These are phyloP conservation scores for Onychomys torridus DNA, from an alignment of 2,797 vertebrate species.

Conservation along the genomic window DNA sequence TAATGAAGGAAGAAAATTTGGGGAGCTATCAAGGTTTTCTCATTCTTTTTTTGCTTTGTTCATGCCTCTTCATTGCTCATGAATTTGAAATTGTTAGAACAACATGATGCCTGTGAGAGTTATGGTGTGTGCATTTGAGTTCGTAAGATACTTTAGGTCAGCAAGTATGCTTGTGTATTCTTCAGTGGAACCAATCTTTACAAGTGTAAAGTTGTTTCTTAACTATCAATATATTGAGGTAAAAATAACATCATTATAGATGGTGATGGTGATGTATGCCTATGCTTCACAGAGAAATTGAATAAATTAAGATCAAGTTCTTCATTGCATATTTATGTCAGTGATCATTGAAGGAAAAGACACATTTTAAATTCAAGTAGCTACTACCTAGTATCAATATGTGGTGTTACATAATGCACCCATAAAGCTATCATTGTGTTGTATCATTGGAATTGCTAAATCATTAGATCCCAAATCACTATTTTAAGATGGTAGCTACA, in stretches of 20 bases:
- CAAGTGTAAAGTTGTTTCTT: constrained; percentile 5
- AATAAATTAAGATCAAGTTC: constrained; percentile 45
- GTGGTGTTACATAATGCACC: neutral
- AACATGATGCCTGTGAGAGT: neutral
- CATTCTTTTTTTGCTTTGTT: neutral
- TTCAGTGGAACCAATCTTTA: neutral
- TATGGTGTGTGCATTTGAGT: neutral
- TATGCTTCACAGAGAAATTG: constrained; percentile 10
- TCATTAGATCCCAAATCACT: neutral
- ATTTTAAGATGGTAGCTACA: neutral
- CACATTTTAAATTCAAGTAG: constrained; percentile 23
- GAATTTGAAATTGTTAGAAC: neutral
- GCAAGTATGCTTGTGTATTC: neutral
- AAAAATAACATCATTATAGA: constrained; percentile 15
- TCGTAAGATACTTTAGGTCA: neutral
- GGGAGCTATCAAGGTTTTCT: neutral
- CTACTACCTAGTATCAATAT: neutral
- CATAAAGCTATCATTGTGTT: neutral
- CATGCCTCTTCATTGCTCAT: neutral
- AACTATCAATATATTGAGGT: neutral
- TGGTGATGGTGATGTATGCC: neutral
- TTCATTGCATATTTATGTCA: constrained; percentile 29
- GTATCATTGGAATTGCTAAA: neutral
- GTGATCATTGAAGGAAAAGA: neutral
- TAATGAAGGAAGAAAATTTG: neutral